These are phyloP conservation scores for Delphinus delphis DNA, from an alignment of 2,113 vertebrate species.

Conservation along the genomic window DNA sequence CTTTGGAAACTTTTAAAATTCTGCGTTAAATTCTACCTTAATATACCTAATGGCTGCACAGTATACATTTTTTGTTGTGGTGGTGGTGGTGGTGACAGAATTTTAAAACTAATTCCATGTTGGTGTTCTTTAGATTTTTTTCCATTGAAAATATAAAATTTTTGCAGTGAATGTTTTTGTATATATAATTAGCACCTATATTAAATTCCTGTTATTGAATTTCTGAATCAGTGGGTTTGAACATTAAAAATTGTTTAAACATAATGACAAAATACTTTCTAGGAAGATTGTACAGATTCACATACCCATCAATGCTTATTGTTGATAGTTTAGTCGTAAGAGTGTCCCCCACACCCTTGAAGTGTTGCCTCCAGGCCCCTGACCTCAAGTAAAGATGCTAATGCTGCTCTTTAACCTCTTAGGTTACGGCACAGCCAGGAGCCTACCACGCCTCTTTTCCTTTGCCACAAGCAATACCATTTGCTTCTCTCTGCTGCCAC, in stretches of 20 bases:
- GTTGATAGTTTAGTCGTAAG: background rate
- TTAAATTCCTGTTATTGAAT: background rate
- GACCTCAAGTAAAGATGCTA: background rate
- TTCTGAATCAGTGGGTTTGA: background rate
- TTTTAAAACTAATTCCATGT: background rate
- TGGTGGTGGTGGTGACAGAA: background rate
- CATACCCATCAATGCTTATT: background rate
- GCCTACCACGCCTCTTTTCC: rapidly evolving
- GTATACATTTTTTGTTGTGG: background rate
- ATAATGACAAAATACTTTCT: background rate
- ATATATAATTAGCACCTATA: background rate
- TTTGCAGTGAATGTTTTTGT: background rate
- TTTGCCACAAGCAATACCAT: background rate
- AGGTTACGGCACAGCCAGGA: rapidly evolving
- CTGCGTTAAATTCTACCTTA: background rate
- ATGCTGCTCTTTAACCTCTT: rapidly evolving
- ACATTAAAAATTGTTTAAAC: background rate
- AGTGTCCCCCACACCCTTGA: background rate
- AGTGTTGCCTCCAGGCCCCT: background rate
- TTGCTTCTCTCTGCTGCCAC: conserved; percentile 50
- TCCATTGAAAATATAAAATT: background rate
- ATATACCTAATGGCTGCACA: too few relatives aligned
- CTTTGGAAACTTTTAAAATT: background rate
- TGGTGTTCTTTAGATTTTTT: background rate
- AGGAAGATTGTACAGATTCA: background rate